Base-by-base conservation (phyloP, 1,140 invertebrate genomes). In the Lucilia cuprina region DNA sequence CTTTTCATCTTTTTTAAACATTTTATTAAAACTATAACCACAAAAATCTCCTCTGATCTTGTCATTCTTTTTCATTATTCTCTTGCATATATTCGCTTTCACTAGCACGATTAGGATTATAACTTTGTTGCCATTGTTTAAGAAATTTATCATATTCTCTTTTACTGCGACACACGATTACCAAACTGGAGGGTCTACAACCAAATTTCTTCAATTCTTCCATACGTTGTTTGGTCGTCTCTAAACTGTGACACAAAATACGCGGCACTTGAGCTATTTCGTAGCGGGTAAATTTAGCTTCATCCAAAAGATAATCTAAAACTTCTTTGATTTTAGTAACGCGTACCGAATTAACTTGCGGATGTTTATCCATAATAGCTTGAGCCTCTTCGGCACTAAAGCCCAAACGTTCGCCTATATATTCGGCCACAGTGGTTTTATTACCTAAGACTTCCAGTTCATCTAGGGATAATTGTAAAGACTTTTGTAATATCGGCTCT, bases 251-350 rank as follows among this genome's bases (percentile, higher is more conserved):
- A 17, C 92, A 90, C 19, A 93, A 84, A 82, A 93, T 91, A 50
- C 93, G 91, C 21, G 93, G 92, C 10, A 91, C 88, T 83, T 90
- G 89, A n/a, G 89, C 90, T 74, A 93, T 90, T 83, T 93, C 92
- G 47, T 87, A 85, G 5, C 91, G 88, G 3, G 89, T 87, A 85
- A 92, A 93, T 14, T 92, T 91, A 78, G 91, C 88, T 49, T 87
- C 89, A 83, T 90, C 90, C 3, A 93, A 85, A 77, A 93, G 84
- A 87, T 91, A 93, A 86, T 93, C 92, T 8, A 93, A 87, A 14
- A 93, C 91, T 85, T 92, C 91, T 83, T 92, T 91, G 2, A 91
- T 89, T 90, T 93, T 93, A 9, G 89, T 90, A 14, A 92, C 91
- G 65, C 91, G 91, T 21, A 92, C 92, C 34, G 88, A 89, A 84